Evolutionary conservation across 2,797 vertebrate species (phyloP).

Genomic region (Caiman crocodilus): DNA sequence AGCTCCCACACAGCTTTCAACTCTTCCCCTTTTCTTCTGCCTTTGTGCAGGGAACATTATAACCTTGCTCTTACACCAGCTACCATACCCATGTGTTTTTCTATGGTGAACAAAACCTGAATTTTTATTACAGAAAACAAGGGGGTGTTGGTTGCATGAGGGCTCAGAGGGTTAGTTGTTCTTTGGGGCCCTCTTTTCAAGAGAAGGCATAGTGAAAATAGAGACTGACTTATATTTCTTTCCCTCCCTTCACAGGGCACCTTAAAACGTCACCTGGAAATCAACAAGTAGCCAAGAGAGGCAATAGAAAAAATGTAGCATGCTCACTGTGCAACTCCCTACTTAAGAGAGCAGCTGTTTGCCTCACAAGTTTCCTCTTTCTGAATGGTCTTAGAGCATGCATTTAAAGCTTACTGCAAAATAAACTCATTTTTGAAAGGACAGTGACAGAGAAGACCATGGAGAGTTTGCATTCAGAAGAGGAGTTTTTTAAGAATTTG

Average conservation of each 20-base stretch:
- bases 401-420: not conserved
- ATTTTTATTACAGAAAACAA: not conserved
- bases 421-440: not conserved
- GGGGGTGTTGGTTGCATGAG: not conserved
- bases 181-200: no score
- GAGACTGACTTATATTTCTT: no score
- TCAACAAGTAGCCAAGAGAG: no score
- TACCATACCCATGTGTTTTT: not conserved
- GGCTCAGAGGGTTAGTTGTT: no score
- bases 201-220: no score
- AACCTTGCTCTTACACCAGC: not conserved
- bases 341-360: not conserved
- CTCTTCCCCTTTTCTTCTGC: not conserved
- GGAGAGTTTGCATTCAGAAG: not conserved
- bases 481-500: not conserved
- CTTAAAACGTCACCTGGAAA: no score
- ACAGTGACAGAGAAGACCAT: fast-evolving
- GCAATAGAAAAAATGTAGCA: not conserved
- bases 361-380: not conserved
- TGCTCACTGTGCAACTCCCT: not conserved
- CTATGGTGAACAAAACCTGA: not conserved
- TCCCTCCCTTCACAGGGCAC: no score
- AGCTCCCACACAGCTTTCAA: not conserved
- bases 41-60: not conserved
- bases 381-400: not conserved